These are phyloP conservation scores for Cavia porcellus DNA, from an alignment of 2,113 vertebrate species.

Conservation along the genomic window DNA sequence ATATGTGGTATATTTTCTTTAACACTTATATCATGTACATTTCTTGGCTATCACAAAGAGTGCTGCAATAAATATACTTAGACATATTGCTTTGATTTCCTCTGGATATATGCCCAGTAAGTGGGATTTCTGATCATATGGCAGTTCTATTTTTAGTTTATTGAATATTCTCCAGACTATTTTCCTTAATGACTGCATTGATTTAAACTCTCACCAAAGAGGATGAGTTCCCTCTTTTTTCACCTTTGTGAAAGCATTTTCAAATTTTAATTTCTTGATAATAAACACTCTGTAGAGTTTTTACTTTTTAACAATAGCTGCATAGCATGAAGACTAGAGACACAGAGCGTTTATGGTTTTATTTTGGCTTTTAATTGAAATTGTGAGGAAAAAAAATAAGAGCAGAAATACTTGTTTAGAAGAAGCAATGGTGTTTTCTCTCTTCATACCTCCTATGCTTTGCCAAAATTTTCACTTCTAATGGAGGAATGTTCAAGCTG, in stretches of 20 bases:
- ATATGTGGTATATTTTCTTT: neutral
- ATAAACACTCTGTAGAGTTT: neutral
- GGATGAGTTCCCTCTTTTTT: neutral
- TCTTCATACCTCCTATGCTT: neutral
- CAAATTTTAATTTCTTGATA: neutral
- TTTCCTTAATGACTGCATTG: neutral
- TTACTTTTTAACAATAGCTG: neutral
- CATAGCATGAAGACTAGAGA: neutral
- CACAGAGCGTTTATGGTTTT: neutral
- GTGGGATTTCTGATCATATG: neutral
- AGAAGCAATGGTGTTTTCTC: neutral
- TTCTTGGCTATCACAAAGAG: neutral
- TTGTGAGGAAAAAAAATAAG: neutral
- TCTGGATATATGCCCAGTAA: neutral
- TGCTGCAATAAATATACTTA: neutral
- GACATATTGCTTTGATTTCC: neutral
- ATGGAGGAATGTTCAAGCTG: neutral
- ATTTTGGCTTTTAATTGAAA: neutral
- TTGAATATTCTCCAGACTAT: neutral
- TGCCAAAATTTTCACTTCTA: neutral
- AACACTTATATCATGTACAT: neutral
- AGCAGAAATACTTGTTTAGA: neutral
- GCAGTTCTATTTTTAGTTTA: neutral
- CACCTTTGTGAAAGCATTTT: neutral
- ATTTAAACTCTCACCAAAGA: neutral